These are phyloP conservation scores for Tachysurus vachellii DNA, from an alignment of 2,113 vertebrate genomes.

Conservation along the genomic window DNA sequence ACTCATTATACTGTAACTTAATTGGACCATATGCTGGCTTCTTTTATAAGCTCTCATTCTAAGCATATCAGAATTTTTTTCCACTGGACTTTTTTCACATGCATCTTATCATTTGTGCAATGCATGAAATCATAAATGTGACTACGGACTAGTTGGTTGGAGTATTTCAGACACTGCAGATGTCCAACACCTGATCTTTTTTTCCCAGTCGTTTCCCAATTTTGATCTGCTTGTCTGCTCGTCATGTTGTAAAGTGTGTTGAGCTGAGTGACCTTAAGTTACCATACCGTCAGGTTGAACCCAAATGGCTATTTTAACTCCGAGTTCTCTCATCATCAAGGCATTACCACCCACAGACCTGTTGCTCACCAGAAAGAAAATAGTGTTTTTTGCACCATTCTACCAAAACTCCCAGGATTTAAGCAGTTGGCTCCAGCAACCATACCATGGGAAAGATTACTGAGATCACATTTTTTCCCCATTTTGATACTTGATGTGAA, in stretches of 20 bases:
- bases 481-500: not conserved
- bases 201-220: not conserved
- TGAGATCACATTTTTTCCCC: not conserved
- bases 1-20: constrained; percentile 40
- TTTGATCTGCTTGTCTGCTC: not conserved
- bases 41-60: constrained; percentile 44
- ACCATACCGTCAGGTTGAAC: not conserved
- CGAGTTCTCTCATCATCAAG: not conserved
- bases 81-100: not conserved
- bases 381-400: not conserved
- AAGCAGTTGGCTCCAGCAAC: not conserved
- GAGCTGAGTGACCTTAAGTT: not conserved
- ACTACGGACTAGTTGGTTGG: not conserved
- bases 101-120: not conserved
- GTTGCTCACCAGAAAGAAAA: not conserved
- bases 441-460: not conserved
- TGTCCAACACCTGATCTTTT: not conserved
- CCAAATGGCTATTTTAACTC: not conserved
- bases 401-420: not conserved
- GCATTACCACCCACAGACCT: not conserved
- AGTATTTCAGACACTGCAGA: not conserved
- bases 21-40: constrained; percentile 38
- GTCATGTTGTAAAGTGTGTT: not conserved
- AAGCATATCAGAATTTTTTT: constrained; percentile 27
- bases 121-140: not conserved